Conservation (phyloP, 2,888 invertebrate genomes). For the Meandrusa payeni region DNA sequence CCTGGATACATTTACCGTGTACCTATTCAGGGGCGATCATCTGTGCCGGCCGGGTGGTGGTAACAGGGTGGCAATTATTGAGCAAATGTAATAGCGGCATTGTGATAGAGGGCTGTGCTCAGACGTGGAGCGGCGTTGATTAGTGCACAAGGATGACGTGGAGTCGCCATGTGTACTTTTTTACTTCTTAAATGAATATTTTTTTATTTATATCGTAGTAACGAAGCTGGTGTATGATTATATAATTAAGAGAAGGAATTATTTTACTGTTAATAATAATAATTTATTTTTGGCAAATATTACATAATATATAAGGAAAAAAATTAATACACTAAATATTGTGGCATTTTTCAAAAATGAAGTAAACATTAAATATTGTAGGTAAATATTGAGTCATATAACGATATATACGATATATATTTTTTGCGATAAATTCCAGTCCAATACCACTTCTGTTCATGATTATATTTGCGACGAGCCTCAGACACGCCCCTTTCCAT, state of each 20-base stretch:
- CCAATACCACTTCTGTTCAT: constrained; percentile 49
- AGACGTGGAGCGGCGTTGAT: constrained; percentile 68
- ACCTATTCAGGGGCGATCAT: constrained; percentile 36
- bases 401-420: too few relatives aligned
- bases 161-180: constrained; percentile 39
- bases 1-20: constrained; percentile 30
- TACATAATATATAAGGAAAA: too few relatives aligned
- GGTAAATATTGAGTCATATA: too few relatives aligned
- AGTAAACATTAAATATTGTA: too few relatives aligned
- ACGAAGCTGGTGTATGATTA: too few relatives aligned
- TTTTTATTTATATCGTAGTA: too few relatives aligned
- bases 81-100: constrained; percentile 79
- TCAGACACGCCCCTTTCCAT: constrained; percentile 73
- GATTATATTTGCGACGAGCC: constrained; percentile 78
- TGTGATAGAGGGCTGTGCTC: constrained; percentile 68
- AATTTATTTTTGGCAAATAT: too few relatives aligned
- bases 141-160: constrained; percentile 50
- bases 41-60: constrained; percentile 33
- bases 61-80: constrained; percentile 66
- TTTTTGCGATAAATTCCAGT: constrained; percentile 38
- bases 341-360: too few relatives aligned
- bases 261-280: too few relatives aligned
- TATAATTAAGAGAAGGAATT: too few relatives aligned
- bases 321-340: too few relatives aligned
- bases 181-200: too few relatives aligned